A percentile compares a stretch with the other conserved stretches of the same genome.
phyloP scores from a whole-genome alignment of 2,797 vertebrate species.

The Scyliorhinus canicula region DNA sequence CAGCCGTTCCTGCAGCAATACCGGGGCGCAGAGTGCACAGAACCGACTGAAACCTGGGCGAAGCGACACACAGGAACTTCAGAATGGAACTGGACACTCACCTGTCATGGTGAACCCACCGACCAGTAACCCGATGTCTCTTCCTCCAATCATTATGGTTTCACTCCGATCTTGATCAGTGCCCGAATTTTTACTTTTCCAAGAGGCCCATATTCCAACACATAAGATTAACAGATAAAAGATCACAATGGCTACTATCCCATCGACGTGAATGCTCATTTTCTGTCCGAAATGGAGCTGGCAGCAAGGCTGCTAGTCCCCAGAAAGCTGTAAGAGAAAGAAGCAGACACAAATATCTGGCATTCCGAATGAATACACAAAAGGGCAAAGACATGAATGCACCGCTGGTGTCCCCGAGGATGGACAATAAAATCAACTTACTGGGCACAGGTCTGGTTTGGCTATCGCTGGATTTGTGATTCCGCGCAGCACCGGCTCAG shows the following conservation, averaged over 20 bases:
- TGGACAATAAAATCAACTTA: neutral
- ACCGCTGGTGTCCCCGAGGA: neutral
- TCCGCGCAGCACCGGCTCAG: neutral
- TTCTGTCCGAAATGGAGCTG: conserved; percentile 52
- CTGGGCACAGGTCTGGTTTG: neutral
- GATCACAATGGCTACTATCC: conserved; percentile 82
- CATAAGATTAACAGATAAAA: conserved; percentile 87
- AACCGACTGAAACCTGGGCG: neutral
- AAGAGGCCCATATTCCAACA: conserved; percentile 96
- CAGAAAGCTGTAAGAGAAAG: conserved; percentile 45
- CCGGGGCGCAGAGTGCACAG: neutral
- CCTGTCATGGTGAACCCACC: conserved; percentile 97
- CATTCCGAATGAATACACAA: neutral
- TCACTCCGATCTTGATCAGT: conserved; percentile 73
- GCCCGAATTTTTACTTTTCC: conserved; percentile 87
- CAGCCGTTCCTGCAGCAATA: neutral
- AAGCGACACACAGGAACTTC: too few species aligned
- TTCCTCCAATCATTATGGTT: conserved; percentile 88
- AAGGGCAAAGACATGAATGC: neutral
- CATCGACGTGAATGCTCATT: conserved; percentile 86
- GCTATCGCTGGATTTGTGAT: neutral
- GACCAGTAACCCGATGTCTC: conserved; percentile 90
- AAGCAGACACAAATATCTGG: neutral
- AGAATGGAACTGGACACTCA: conserved; percentile 46
- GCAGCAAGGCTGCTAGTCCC: neutral